Conservation (phyloP, 2,113 vertebrate genomes). For the Mastomys coucha region DNA sequence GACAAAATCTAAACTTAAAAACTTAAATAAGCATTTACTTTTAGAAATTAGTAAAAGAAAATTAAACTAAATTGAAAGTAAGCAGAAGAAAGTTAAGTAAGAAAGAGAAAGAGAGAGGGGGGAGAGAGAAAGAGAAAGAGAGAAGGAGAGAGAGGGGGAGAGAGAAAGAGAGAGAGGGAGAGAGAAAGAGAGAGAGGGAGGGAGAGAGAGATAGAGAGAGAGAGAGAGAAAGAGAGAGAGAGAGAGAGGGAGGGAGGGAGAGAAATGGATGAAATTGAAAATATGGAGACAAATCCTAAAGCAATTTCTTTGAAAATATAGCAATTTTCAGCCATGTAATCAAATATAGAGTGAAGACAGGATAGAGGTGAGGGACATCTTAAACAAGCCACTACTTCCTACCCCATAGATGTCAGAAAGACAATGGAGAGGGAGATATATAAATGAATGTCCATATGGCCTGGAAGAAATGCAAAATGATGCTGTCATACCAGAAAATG, state of each 20-base stretch:
- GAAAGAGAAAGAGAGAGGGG: neutral
- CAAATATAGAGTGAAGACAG: neutral
- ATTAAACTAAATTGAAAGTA: neutral
- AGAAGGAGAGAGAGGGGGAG: no score
- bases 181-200: neutral
- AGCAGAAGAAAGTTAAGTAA: neutral
- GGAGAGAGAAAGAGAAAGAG: no score
- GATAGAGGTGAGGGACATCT: neutral
- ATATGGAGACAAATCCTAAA: neutral
- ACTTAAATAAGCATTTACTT: neutral
- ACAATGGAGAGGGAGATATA: neutral
- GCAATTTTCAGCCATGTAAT: neutral
- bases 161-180: no score
- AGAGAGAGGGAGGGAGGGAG: neutral
- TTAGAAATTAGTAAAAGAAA: conserved; percentile 4
- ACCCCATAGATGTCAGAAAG: neutral
- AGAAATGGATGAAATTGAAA: conserved; percentile 9
- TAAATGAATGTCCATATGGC: neutral
- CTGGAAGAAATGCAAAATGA: neutral
- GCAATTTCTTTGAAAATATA: neutral
- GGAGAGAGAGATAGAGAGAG: neutral
- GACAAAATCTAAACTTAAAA: neutral
- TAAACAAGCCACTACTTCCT: neutral
- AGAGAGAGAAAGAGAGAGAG: no score
- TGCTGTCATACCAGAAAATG: neutral